Percentiles rank a stretch among this genome's conserved stretches.
These are phyloP conservation scores for Suillia variegata DNA, from an alignment of 2,888 invertebrate species.

Conservation along the genomic window DNA sequence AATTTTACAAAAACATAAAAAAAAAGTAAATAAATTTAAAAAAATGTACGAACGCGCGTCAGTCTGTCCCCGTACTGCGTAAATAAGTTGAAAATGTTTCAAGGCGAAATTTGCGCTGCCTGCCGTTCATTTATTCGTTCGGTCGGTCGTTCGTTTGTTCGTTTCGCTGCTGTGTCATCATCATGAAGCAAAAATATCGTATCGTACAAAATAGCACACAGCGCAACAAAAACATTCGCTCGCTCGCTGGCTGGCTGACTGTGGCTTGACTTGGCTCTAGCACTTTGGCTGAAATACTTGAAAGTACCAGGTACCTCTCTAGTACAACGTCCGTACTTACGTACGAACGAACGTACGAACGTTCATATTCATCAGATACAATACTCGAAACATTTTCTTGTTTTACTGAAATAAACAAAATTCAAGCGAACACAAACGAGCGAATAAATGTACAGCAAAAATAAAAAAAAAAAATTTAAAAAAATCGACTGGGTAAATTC, in stretches of 20 bases:
- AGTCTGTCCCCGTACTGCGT: constrained; percentile 24
- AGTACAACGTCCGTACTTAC: no score
- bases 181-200: constrained; percentile 26
- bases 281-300: no score
- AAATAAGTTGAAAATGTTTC: constrained; percentile 48
- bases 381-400: no score
- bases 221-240: no score
- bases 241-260: no score
- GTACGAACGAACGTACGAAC: no score
- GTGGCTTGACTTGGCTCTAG: no score
- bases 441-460: no score
- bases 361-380: constrained; percentile 21
- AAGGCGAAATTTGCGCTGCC: constrained; percentile 50
- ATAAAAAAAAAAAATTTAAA: background rate
- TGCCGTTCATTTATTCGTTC: no score
- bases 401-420: constrained; percentile 48
- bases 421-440: background rate
- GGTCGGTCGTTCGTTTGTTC: background rate
- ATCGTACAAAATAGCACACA: constrained; percentile 47
- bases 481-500: background rate
- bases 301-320: constrained; percentile 54
- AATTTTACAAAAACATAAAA: background rate
- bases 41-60: background rate
- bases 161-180: constrained; percentile 29
- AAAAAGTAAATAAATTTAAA: background rate